Evolutionary conservation across 2,888 invertebrate genomes (phyloP), one percentile per base, ranked within the genome.

Genomic region (Tridacna crocea): DNA sequence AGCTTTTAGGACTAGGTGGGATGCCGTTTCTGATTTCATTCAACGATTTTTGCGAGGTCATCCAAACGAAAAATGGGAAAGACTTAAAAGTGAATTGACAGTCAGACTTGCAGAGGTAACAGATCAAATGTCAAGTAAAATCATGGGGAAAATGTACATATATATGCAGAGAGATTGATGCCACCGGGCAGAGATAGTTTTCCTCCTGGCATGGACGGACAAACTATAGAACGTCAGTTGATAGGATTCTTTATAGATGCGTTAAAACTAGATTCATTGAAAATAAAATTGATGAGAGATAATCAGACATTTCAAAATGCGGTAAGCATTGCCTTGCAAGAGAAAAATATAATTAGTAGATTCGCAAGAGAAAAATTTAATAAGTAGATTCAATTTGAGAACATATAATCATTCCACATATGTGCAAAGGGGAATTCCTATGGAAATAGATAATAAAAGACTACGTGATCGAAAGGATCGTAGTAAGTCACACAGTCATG

Each of bases 261-360:
- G 2, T 65, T 82, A 0, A 15, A 13, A 0, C 26, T 66, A 6
- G 81, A 80, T 72, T 48, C 73, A n/a, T 24, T 83, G 22, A 79
- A 78, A 73, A 36, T 83, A 22, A 81, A 81, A 72, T 36, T 83
- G 11, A 82, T 86, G 83, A 12, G 83, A 24, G 74, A 82, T 8
- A 72, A 79, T 68, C 83, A 4, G 13, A 19, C 19, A 24, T 61
- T 61, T 22, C 61, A 61, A 61, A 22, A 61, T 6, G 65, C 65
- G 0, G 65, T 27, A 15, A 65, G 27, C 12, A 65, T 63, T 0
- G 83, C 83, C 4, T 72, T 73, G 47, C 24, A 24, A 0, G 82
- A 86, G 65, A n/a, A n/a, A n/a, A n/a, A n/a, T n/a, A n/a, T n/a
- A n/a, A n/a, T n/a, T n/a, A n/a, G n/a, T n/a, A n/a, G n/a, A n/a